Conservation (phyloP, 2,797 vertebrate genomes). For the Sparus aurata region DNA sequence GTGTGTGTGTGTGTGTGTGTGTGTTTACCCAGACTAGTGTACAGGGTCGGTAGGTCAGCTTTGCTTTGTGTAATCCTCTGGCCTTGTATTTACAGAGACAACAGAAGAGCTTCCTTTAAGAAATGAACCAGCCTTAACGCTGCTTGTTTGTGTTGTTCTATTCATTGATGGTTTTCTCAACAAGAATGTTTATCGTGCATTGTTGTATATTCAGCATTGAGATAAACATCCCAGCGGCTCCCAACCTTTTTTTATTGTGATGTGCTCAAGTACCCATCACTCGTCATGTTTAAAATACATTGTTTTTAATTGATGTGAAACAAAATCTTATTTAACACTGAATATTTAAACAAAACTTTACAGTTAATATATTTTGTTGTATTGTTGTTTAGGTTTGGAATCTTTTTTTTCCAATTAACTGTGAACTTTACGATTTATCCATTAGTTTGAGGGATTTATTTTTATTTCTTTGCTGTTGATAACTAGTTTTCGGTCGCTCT, state of each 20-base stretch:
- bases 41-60: slow-evolving; percentile 64
- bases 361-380: background rate
- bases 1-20: slow-evolving; percentile 30
- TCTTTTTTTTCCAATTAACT: background rate
- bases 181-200: slow-evolving; percentile 4
- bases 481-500: background rate
- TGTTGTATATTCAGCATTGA: background rate
- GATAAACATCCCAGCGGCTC: background rate
- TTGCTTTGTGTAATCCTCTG: slow-evolving; percentile 54
- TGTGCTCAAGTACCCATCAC: background rate
- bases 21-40: slow-evolving; percentile 63
- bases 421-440: too few relatives aligned
- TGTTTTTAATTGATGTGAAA: background rate
- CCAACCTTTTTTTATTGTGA: background rate
- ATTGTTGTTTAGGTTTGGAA: background rate
- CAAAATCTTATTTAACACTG: too few relatives aligned
- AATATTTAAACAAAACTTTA: background rate
- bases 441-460: background rate
- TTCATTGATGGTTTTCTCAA: slow-evolving; percentile 5
- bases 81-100: slow-evolving; percentile 35
- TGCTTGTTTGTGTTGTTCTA: slow-evolving; percentile 32
- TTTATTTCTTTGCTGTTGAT: background rate
- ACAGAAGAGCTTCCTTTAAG: slow-evolving; percentile 17
- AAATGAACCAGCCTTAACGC: slow-evolving; percentile 6
- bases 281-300: background rate